A percentile compares a stretch with the other conserved stretches of the same genome.
Conservation (phyloP, 2,888 invertebrate species). For the Microplitis deprimator region DNA sequence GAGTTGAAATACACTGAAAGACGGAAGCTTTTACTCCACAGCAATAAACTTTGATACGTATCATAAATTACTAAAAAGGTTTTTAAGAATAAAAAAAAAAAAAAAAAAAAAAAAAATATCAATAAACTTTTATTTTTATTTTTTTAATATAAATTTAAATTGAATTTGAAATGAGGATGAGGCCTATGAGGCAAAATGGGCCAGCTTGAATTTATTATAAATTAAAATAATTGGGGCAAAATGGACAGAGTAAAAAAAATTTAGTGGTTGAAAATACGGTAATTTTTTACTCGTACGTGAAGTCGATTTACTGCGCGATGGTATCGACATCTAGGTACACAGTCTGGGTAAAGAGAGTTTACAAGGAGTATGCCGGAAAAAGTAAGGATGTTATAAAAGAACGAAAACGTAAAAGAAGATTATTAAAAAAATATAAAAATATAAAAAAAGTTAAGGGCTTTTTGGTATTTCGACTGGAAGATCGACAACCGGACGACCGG, state of each 20-base stretch:
- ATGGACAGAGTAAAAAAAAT: too few species aligned
- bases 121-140: neutral
- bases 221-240: too few species aligned
- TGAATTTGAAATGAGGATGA: too few species aligned
- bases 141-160: neutral
- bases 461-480: constrained; percentile 14
- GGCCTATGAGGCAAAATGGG: too few species aligned
- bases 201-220: too few species aligned
- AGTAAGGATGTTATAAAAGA: neutral
- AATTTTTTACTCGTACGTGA: too few species aligned
- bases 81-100: neutral
- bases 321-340: too few species aligned
- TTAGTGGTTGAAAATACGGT: too few species aligned
- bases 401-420: neutral
- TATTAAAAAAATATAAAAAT: neutral
- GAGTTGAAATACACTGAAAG: neutral
- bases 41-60: neutral
- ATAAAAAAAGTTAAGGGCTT: neutral
- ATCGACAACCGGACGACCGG: constrained; percentile 2
- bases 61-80: neutral
- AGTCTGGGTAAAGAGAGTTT: neutral
- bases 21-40: neutral
- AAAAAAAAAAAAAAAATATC: neutral
- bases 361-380: constrained; percentile 1
- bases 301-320: too few species aligned